Percentiles rank a stretch among this genome's conserved stretches.
phyloP scores from a whole-genome alignment of 2,797 vertebrate genomes.

The Sparidentex hasta region DNA sequence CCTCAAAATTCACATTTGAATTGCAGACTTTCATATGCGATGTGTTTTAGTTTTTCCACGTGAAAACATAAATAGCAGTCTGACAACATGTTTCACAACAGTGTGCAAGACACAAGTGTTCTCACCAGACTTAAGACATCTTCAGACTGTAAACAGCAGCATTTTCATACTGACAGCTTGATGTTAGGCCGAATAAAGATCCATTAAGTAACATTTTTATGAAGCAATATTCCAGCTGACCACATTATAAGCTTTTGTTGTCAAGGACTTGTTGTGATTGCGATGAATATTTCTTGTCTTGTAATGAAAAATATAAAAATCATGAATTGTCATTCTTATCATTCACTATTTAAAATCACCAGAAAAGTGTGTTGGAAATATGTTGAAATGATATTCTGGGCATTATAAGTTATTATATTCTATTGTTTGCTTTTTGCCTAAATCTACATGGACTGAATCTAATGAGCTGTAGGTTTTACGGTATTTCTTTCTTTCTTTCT shows the following conservation, averaged over 20 bases:
- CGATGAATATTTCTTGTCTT: constrained; percentile 21
- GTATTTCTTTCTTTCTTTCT: too few relatives aligned
- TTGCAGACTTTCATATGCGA: too few relatives aligned
- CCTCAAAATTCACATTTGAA: too few relatives aligned
- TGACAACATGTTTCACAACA: not conserved
- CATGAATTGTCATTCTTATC: not conserved
- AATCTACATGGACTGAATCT: constrained; percentile 12
- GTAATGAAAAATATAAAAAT: constrained; percentile 23
- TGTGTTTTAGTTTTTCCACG: too few relatives aligned
- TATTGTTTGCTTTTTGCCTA: constrained; percentile 16
- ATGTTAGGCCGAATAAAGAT: constrained; percentile 20
- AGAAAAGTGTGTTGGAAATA: not conserved
- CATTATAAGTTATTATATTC: constrained; percentile 15
- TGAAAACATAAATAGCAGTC: not conserved
- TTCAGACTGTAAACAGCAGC: constrained; percentile 6
- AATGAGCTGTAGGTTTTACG: not conserved
- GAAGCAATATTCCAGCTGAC: constrained; percentile 15
- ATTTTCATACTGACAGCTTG: constrained; percentile 29
- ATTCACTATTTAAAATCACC: constrained; percentile 10
- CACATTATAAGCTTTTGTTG: constrained; percentile 3
- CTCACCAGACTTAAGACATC: constrained; percentile 9
- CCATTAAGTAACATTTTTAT: constrained; percentile 26
- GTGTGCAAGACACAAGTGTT: not conserved
- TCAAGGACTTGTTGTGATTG: not conserved
- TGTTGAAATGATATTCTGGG: not conserved